Conservation (phyloP, 92 coral and sea anemone genomes). For the Hydrozoanthus gracilis region DNA sequence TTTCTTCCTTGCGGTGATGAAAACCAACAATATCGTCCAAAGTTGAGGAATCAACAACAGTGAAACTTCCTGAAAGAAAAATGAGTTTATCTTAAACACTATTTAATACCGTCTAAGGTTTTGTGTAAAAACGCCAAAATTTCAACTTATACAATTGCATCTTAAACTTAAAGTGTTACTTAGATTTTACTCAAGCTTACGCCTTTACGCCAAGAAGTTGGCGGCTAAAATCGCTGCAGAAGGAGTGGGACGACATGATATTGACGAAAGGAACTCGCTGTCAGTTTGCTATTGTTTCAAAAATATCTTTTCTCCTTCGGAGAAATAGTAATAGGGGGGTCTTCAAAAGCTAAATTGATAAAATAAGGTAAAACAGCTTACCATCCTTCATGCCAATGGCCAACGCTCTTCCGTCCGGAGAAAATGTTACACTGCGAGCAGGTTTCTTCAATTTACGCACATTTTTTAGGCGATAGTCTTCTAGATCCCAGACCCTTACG, state of each 20-base stretch:
- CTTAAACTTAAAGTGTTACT: too few species aligned
- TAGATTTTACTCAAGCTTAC: not conserved
- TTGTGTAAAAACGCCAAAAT: too few species aligned
- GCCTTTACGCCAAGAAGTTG: too few species aligned
- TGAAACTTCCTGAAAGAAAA: constrained; percentile 73
- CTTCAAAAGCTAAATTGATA: not conserved
- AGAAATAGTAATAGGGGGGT: not conserved
- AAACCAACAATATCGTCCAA: constrained; percentile 78
- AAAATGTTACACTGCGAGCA: constrained; percentile 89
- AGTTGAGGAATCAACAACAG: constrained; percentile 63
- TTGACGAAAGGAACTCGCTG: too few species aligned
- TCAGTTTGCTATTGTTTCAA: too few species aligned
- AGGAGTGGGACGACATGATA: too few species aligned
- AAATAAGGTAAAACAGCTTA: constrained; percentile 38
- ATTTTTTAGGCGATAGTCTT: constrained; percentile 78
- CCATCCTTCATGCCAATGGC: constrained; percentile 98
- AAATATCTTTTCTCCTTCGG: too few species aligned
- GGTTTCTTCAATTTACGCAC: constrained; percentile 92
- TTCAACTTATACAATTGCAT: too few species aligned
- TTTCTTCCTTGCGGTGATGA: constrained; percentile 97
- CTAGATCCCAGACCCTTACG: constrained; percentile 93
- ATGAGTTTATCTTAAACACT: not conserved
- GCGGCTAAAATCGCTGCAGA: too few species aligned
- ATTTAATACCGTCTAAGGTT: too few species aligned
- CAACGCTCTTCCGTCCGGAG: constrained; percentile 96